Base-by-base conservation (phyloP, 1,140 invertebrate genomes). In the Neodiprion pinetum region DNA sequence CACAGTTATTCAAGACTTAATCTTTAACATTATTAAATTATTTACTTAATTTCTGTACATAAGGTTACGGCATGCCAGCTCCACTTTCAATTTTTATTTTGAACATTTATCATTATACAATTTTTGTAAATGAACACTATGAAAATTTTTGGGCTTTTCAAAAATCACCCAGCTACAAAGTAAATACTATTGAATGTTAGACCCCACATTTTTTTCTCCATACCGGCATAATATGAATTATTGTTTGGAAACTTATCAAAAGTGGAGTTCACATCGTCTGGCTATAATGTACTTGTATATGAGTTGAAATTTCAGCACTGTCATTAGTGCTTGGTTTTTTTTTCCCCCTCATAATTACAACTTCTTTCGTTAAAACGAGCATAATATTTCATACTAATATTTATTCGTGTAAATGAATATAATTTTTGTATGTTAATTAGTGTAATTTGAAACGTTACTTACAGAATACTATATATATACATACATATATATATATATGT, bases 401-500 rank as follows among this genome's bases (percentile, higher is more conserved):
- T 61, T 12, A 61, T 61, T 61, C 53, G 53, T 61, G 53, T 61
- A 12, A 61, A 77, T 75, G 71, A 78, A 23, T 76, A 80, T 72
- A 12, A 12, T 80, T 80, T 80, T 76, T 75, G 74, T 78, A 74
- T 75, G 79, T 77, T 77, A 74, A 12, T 76, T 78, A 61, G 53
- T n/a, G 72, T 71, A 70, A 78, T 71, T 69, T 72, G 77, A 76
- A 72, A 74, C 79, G 71, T 76, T 75, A 75, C 72, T 72, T 73
- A 78, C 72, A 75, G 69, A 28, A 80, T 77, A 75, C 72, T 79
- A 40, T 40, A 40, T 40, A 40, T 40, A 80, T 81, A 75, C 78
- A 71, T 76, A 73, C 75, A 78, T 78, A 73, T 80, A 80, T 75
- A 75, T 81, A 79, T 81, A 81, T 76, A 81, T 81, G 81, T 61